Evolutionary conservation across 2,888 invertebrate genomes (phyloP), one percentile per base, ranked within the genome.

Genomic region (Carabus problematicus): DNA sequence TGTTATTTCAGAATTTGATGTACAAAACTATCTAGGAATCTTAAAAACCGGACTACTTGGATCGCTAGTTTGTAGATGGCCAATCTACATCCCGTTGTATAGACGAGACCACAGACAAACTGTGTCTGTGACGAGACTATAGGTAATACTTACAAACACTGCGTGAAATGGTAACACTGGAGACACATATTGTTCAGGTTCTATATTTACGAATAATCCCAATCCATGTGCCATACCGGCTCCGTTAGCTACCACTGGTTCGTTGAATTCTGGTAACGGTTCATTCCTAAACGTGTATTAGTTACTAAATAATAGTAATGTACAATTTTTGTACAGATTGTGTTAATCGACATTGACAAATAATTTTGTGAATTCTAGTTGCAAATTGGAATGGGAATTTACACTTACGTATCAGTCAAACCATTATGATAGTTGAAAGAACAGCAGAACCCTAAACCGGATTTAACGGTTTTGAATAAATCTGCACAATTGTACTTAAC

Each of bases 371-470:
- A 1, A 47, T 47, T 52, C 12, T 14, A 18, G 16, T 8, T 16
- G 19, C 12, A n/a, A 16, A 4, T 12, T 52, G 6, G 2, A 29
- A 52, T 52, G 6, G 11, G 1, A 16, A 14, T 40, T 12, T 18
- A n/a, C 14, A 58, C 67, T 67, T 59, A 52, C 67, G 9, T 8
- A 12, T 49, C 49, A 19, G 29, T 14, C 2, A 45, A 8, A 11
- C 40, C 52, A 59, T 68, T 61, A 12, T 59, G 59, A 42, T 68
- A 61, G 19, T 68, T 61, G 16, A 68, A 68, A 1, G 60, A 61
- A 18, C 68, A 68, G 18, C 68, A 68, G 42, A 60, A 61, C 12
- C 68, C 68, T 14, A 68, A 14, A 1, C 68, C 68, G 8, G 68
- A 55, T 55, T 69, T 69, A 11, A 69, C 45, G 18, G 62, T 61